A percentile compares a stretch with the other conserved stretches of the same genome.
These are phyloP conservation scores for Nothura maculosa DNA, from an alignment of 2,797 vertebrate genomes.

Conservation along the genomic window DNA sequence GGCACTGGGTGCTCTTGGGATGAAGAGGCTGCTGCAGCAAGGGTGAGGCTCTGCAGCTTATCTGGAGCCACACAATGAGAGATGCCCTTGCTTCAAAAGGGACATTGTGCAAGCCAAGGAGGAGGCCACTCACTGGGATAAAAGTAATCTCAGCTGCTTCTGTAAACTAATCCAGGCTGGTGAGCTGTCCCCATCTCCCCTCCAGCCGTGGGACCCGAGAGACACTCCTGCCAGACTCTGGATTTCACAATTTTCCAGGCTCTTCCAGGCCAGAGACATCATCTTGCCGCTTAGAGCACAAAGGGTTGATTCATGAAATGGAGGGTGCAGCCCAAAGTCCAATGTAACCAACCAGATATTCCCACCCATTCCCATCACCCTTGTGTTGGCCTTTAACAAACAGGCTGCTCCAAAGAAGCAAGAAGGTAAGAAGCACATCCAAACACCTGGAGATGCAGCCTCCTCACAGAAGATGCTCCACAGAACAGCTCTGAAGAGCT, in stretches of 20 bases:
- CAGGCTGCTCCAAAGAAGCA: neutral
- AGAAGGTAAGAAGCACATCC: neutral
- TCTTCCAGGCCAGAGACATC: neutral
- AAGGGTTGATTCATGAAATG: neutral
- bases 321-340: neutral
- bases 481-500: neutral
- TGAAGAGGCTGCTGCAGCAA: neutral
- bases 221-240: rapidly evolving
- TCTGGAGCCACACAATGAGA: conserved; percentile 49
- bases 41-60: neutral
- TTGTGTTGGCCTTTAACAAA: neutral
- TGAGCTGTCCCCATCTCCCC: neutral
- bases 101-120: conserved; percentile 35
- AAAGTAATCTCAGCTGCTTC: conserved; percentile 3
- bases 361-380: rapidly evolving
- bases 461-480: neutral
- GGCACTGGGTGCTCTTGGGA: rapidly evolving
- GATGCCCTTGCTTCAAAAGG: neutral
- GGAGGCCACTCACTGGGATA: neutral
- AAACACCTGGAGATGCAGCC: neutral
- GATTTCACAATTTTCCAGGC: neutral
- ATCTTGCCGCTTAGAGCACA: neutral
- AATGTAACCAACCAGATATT: neutral
- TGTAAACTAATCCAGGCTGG: neutral
- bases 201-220: rapidly evolving